Evolutionary conservation across 2,113 vertebrate genomes (phyloP), one percentile per base, ranked within the genome.

Genomic region (Lophotis ruficrista): DNA sequence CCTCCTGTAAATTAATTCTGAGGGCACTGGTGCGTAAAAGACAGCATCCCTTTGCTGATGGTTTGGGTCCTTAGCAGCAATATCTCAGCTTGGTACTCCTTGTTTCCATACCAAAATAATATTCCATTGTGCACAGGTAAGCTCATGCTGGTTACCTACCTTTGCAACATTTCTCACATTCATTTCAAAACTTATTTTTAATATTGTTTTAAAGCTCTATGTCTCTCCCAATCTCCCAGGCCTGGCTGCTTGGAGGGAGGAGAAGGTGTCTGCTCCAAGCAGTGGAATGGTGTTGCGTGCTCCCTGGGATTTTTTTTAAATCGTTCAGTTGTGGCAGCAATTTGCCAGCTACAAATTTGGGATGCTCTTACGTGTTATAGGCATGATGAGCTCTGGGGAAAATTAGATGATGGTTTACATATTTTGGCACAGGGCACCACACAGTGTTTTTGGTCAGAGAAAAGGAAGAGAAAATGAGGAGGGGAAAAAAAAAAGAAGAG

Each of bases 81-180:
- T 11, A 33, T 2, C n/a, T 68, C 37, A 0, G 12, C 60, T 56
- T 14, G 31, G 25, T 35, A 30, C 22, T n/a, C 31, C n/a, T 84
- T 35, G 9, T 65, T 78, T 53, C 45, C 43, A 0, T 10, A 24
- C 10, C 19, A 16, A 68, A 70, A 37, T 21, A 30, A 27, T 16
- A 20, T 9, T 43, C 37, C 2, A 0, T 6, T 30, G 23, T 10
- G 33, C 1, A 0, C 28, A 9, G n/a, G 8, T 31, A 18, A 73
- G 16, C 58, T 47, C 47, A 2, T 28, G 45, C 35, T 2, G 0
- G 8, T 27, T 62, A 19, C 6, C 12, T 73, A 48, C 64, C 8
- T 35, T 60, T 2, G 19, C 0, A 2, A 7, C 2, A 1, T 62
- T 71, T 66, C 37, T 60, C 25, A 3, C 2, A 1, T 24, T 62